Evolutionary conservation across 2,113 vertebrate genomes (phyloP), one percentile per base, ranked within the genome.

Genomic region (Pampusana beccarii): DNA sequence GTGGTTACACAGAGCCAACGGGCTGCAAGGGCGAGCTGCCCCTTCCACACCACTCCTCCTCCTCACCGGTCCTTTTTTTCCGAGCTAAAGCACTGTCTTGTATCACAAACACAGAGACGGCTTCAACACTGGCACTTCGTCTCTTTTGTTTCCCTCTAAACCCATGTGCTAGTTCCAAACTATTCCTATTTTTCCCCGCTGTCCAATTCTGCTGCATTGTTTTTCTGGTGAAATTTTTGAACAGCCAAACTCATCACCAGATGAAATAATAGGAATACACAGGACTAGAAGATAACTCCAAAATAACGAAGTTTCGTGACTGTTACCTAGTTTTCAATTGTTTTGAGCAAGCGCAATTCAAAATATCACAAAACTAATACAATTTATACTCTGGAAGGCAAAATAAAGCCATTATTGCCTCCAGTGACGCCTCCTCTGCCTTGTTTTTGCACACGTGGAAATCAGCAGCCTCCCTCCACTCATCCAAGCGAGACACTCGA

Each of bases 341-440:
- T 33, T 58, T 29, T 33, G 26, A 66, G n/a, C 9, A 7, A 74
- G 16, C 2, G 1, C 6, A 3, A 20, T 31, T 42, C 25, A 28
- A 46, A 80, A 29, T 3, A 33, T 4, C 4, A 2, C 11, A 24
- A 57, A n/a, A 61, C 29, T 2, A 61, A 53, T 10, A 29, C 19
- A 50, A 13, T 58, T 74, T 48, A 51, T 11, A 31, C 17, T 40
- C 46, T 64, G 42, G 46, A 70, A 56, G 60, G 38, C 18, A 44
- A 85, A 77, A 0, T 6, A 28, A 71, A 85, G 72, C 18, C 1
- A 0, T 1, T 0, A 10, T 0, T 29, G 29, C 73, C 38, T 38
- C 72, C 6, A 1, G 69, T 19, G 3, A 11, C 3, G 33, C 15
- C 62, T 88, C 42, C 72, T 58, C 28, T 64, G 71, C 24, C 2